phyloP scores from a whole-genome alignment of 2,113 vertebrate genomes.

The Benitochromis conjunctus region DNA sequence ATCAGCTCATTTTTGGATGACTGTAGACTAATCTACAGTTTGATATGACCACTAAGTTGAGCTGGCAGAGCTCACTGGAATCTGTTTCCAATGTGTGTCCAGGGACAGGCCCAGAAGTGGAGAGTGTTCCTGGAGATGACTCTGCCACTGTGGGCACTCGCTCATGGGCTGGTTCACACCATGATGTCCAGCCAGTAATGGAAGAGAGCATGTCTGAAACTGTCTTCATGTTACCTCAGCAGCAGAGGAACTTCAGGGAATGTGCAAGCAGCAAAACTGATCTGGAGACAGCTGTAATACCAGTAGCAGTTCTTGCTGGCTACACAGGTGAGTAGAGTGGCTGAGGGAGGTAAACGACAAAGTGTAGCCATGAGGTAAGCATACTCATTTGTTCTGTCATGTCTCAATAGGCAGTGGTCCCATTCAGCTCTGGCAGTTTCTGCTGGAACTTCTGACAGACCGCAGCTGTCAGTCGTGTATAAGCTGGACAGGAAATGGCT shows the following conservation, averaged over 20 bases:
- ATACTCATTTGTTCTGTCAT: neutral
- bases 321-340: constrained; percentile 56
- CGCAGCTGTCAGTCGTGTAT: constrained; percentile 67
- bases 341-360: neutral
- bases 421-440: constrained; percentile 74
- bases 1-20: neutral
- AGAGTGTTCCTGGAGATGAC: neutral
- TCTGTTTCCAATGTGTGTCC: neutral
- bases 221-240: constrained; percentile 14
- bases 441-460: constrained; percentile 72
- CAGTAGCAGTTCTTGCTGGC: constrained; percentile 61
- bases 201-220: constrained; percentile 1
- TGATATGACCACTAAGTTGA: too few species aligned
- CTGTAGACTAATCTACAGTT: neutral
- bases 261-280: constrained; percentile 26
- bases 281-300: constrained; percentile 46
- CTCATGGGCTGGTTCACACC: constrained; percentile 3
- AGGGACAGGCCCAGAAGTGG: constrained; percentile 33
- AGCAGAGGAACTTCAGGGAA: constrained; percentile 64
- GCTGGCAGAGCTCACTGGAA: neutral
- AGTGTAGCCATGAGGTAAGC: neutral
- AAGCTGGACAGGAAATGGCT: constrained; percentile 72
- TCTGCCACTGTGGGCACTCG: neutral
- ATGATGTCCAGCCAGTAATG: neutral
- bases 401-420: constrained; percentile 61